Percentiles rank a stretch among this genome's conserved stretches.
Evolutionary conservation across 2,888 invertebrate species (phyloP).

Genomic region (Dasysyrphus tricinctus): DNA sequence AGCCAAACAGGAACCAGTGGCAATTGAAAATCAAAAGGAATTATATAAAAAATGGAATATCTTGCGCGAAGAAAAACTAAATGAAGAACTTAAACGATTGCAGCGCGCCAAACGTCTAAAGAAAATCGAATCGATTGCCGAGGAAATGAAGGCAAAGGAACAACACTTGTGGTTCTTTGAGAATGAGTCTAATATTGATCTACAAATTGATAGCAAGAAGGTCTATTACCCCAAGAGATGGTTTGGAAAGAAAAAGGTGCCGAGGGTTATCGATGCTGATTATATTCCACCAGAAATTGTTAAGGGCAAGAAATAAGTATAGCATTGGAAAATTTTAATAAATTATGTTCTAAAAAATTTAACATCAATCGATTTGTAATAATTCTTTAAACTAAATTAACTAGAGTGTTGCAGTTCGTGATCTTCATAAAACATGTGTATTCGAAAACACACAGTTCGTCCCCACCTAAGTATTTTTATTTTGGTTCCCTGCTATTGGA

Average conservation of each 20-base stretch:
- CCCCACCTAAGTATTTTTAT: no score
- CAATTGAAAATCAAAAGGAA: conserved; percentile 83
- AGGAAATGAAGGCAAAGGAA: conserved; percentile 85
- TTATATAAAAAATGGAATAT: conserved; percentile 86
- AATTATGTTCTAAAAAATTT: neutral
- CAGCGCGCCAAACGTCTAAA: conserved; percentile 83
- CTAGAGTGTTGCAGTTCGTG: no score
- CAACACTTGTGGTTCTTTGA: conserved; percentile 91
- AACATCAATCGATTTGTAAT: neutral
- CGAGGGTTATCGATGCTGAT: conserved; percentile 85
- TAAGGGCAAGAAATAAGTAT: conserved; percentile 55
- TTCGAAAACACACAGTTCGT: no score
- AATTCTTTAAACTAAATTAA: neutral
- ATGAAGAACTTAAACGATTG: conserved; percentile 86
- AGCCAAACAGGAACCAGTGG: conserved; percentile 79
- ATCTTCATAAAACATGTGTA: neutral
- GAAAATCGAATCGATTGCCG: conserved; percentile 85
- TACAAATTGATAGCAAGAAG: conserved; percentile 87
- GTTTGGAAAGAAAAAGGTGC: conserved; percentile 84
- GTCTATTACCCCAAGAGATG: conserved; percentile 83
- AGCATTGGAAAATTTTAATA: neutral
- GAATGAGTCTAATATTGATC: conserved; percentile 89
- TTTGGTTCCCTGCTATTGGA: no score
- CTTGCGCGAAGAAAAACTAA: conserved; percentile 85
- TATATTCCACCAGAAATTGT: conserved; percentile 90